These are phyloP conservation scores for Ardeotis arabs DNA, from an alignment of 2,113 vertebrate genomes.

Conservation along the genomic window DNA sequence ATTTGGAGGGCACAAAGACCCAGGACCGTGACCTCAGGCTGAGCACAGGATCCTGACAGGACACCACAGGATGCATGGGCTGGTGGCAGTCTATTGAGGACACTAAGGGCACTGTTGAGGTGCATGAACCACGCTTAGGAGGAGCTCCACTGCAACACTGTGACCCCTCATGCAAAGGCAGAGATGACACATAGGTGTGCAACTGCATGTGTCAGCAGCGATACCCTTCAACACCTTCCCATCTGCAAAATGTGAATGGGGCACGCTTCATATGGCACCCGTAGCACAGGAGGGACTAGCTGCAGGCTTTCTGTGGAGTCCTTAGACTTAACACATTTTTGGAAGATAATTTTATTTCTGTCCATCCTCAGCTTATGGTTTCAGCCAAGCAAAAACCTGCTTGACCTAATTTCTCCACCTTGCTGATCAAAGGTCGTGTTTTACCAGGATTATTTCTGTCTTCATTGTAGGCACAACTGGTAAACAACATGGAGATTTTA, in stretches of 20 bases:
- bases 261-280: accelerated
- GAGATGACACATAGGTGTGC: not conserved
- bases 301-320: not conserved
- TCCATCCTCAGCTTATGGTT: slow-evolving; percentile 38
- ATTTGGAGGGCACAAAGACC: not conserved
- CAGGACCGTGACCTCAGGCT: not conserved
- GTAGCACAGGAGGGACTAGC: not conserved
- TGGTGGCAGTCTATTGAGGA: not conserved
- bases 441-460: slow-evolving; percentile 50
- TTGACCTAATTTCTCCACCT: slow-evolving; percentile 63
- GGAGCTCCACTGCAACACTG: not conserved
- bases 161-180: accelerated
- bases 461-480: slow-evolving; percentile 59
- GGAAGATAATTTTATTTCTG: slow-evolving; percentile 38
- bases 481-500: slow-evolving; percentile 64
- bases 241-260: not conserved
- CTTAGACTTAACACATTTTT: not conserved
- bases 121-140: not conserved
- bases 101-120: not conserved
- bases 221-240: not conserved
- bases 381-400: slow-evolving; percentile 59
- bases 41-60: not conserved
- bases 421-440: slow-evolving; percentile 67
- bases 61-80: not conserved
- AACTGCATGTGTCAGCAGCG: not conserved